Evolutionary conservation across 2,888 invertebrate species (phyloP).

Genomic region (Galerucella pusilla): DNA sequence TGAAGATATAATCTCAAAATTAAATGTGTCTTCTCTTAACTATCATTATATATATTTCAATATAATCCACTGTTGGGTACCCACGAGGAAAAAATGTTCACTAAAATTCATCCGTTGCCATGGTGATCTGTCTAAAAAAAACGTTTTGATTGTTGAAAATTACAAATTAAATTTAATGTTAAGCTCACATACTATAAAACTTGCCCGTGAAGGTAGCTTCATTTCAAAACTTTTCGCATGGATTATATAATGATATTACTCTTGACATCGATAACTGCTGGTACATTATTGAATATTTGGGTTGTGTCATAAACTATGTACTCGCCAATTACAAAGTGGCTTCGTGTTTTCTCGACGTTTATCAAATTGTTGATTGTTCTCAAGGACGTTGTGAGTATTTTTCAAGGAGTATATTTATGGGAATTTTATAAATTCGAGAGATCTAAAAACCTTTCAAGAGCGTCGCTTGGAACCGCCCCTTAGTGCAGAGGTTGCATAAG

Average conservation of each 20-base stretch:
- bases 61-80: too few species aligned
- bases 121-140: too few species aligned
- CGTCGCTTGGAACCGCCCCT: too few species aligned
- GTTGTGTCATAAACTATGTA: slow-evolving; percentile 61
- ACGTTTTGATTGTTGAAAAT: not conserved
- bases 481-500: too few species aligned
- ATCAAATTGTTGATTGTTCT: not conserved
- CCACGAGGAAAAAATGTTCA: too few species aligned
- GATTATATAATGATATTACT: slow-evolving; percentile 50
- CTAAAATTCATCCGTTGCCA: too few species aligned
- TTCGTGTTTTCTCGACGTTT: not conserved
- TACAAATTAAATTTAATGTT: not conserved
- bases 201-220: slow-evolving; percentile 39
- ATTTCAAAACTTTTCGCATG: slow-evolving; percentile 44
- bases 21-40: too few species aligned
- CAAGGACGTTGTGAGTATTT: not conserved
- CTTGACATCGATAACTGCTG: slow-evolving; percentile 53
- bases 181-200: slow-evolving; percentile 21
- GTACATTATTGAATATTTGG: slow-evolving; percentile 63
- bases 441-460: too few species aligned
- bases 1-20: too few species aligned
- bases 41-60: too few species aligned
- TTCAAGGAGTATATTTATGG: not conserved
- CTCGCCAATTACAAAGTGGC: not conserved
- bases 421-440: too few species aligned